These are phyloP conservation scores for Tragelaphus buxtoni DNA, from an alignment of 2,113 vertebrate species.

Conservation along the genomic window DNA sequence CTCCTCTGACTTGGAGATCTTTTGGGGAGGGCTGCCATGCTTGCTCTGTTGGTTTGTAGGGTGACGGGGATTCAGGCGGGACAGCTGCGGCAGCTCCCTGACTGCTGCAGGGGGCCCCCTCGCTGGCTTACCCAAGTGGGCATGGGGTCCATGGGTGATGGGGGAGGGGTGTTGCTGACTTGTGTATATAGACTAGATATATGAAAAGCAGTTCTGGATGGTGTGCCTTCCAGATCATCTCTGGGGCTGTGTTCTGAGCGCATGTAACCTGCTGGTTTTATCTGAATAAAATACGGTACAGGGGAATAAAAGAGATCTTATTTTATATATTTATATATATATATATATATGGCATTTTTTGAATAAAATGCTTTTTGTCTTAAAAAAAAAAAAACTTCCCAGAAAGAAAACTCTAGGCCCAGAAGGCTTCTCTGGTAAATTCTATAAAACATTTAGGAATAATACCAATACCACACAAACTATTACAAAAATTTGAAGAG, in stretches of 20 bases:
- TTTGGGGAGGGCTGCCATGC: not conserved
- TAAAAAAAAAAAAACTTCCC: not conserved
- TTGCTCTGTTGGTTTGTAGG: slow-evolving; percentile 53
- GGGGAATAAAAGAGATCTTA: slow-evolving; percentile 79
- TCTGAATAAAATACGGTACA: slow-evolving; percentile 84
- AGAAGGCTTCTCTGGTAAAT: not conserved
- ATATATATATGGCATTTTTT: slow-evolving; percentile 76
- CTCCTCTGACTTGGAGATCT: slow-evolving; percentile 58
- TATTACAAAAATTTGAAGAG: not conserved
- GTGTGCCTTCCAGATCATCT: slow-evolving; percentile 61
- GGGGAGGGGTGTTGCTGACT: slow-evolving; percentile 20
- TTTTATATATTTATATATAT: slow-evolving; percentile 50
- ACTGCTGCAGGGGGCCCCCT: not conserved
- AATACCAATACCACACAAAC: not conserved
- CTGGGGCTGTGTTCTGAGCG: slow-evolving; percentile 74
- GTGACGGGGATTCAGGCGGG: slow-evolving; percentile 50
- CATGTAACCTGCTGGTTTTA: slow-evolving; percentile 75
- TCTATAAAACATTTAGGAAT: not conserved
- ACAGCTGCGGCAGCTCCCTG: slow-evolving; percentile 45
- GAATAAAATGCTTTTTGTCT: slow-evolving; percentile 82
- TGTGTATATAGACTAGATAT: slow-evolving; percentile 47
- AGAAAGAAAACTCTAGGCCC: not conserved
- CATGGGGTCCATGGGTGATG: not conserved
- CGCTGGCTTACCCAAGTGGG: not conserved
- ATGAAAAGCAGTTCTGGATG: slow-evolving; percentile 46